Conservation (phyloP, 2,888 invertebrate genomes). For the Lepeophtheirus nordmannii region DNA sequence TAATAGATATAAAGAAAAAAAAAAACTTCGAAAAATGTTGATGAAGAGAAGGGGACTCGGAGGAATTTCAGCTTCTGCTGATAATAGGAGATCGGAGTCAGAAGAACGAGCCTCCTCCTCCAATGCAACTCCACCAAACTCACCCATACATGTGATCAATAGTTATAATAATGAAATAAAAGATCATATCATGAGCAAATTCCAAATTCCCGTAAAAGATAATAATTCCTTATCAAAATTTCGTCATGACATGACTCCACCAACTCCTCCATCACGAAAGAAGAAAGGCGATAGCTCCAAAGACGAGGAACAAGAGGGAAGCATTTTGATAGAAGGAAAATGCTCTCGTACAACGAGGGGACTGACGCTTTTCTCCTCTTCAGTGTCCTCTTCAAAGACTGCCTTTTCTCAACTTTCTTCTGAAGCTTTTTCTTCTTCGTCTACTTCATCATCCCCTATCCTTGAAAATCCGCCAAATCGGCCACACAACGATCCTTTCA, state of each 20-base stretch:
- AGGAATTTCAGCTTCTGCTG: not conserved
- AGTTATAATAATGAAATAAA: not conserved
- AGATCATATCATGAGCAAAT: not conserved
- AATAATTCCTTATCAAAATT: not conserved
- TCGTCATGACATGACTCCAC: not conserved
- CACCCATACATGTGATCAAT: too few relatives aligned
- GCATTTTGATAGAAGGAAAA: not conserved
- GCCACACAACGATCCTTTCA: not conserved
- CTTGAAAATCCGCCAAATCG: not conserved
- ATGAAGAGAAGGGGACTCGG: not conserved
- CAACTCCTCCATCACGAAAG: conserved; percentile 7
- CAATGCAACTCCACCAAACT: not conserved
- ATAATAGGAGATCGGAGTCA: not conserved
- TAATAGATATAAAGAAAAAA: not conserved
- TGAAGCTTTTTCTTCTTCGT: not conserved
- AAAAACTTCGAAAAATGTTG: not conserved
- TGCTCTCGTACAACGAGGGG: not conserved
- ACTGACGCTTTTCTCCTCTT: not conserved
- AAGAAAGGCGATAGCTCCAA: not conserved
- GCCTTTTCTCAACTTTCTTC: conserved; percentile 7
- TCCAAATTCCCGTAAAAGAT: not conserved
- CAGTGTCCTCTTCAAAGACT: not conserved
- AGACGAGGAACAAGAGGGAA: not conserved
- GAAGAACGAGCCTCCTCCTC: too few relatives aligned
- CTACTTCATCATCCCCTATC: not conserved